Percentiles rank a stretch among this genome's conserved stretches.
Conservation (phyloP, 2,113 vertebrate species). For the Thermophis baileyi region DNA sequence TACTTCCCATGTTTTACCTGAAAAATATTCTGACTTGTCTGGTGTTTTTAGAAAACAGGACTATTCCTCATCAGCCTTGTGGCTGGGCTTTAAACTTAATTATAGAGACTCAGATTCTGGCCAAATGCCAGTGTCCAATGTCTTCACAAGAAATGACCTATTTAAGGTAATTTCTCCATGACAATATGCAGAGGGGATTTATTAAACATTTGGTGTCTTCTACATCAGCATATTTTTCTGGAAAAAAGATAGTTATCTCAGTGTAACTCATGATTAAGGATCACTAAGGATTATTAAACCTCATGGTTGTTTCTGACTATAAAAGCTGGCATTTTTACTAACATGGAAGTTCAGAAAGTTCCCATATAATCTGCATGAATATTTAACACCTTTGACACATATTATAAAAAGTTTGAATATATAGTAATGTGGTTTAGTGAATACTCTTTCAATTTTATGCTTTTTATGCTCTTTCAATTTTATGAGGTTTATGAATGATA, state of each 20-base stretch:
- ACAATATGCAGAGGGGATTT: not conserved
- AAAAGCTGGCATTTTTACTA: not conserved
- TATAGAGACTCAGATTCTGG: not conserved
- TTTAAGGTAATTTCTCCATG: not conserved
- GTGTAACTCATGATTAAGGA: not conserved
- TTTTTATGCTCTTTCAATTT: not conserved
- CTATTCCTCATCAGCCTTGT: not conserved
- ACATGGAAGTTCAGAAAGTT: not conserved
- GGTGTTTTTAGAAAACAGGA: not conserved
- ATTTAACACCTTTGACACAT: not conserved
- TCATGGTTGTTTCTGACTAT: not conserved
- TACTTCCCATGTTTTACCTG: not conserved
- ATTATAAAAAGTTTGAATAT: not conserved
- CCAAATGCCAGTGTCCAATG: not conserved
- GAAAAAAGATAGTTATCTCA: not conserved
- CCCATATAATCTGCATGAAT: not conserved
- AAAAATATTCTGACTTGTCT: not conserved
- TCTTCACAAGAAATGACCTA: not conserved
- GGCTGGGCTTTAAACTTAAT: not conserved
- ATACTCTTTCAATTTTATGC: not conserved
- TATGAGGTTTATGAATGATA: not conserved
- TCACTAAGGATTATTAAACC: not conserved
- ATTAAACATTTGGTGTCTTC: not conserved
- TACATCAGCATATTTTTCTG: not conserved
- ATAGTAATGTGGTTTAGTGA: not conserved